Evolutionary conservation across 2,888 invertebrate genomes (phyloP).

Genomic region (Linnaemya tessellans): DNA sequence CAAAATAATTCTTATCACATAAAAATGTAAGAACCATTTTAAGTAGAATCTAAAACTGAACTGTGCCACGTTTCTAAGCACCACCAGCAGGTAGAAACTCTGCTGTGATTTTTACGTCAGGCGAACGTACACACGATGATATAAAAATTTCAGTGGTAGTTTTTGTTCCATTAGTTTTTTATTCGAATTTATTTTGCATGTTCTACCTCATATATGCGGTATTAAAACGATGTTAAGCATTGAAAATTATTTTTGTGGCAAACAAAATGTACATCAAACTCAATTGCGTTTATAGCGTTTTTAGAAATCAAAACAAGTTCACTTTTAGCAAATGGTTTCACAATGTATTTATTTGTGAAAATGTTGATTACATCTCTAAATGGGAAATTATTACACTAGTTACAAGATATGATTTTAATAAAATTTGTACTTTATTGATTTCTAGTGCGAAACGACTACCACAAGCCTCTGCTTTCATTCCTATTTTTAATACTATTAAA

Average conservation of each 20-base stretch:
- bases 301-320: background rate
- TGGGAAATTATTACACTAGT: too few species aligned
- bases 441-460: too few species aligned
- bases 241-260: conserved; percentile 12
- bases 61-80: background rate
- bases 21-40: too few species aligned
- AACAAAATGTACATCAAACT: background rate
- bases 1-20: too few species aligned
- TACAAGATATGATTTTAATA: too few species aligned
- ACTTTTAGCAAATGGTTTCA: too few species aligned
- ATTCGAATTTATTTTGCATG: background rate
- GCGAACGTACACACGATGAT: background rate
- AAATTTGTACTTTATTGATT: too few species aligned
- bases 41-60: too few species aligned
- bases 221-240: conserved; percentile 21
- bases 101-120: background rate
- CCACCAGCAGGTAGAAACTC: background rate
- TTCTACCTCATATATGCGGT: conserved; percentile 41
- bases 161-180: background rate
- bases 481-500: too few species aligned
- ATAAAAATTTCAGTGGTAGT: background rate
- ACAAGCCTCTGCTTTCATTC: too few species aligned
- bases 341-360: too few species aligned
- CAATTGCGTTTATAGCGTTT: background rate
- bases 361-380: too few species aligned